Conservation (phyloP, 2,888 invertebrate genomes). For the Digitonthophagus gazella region DNA sequence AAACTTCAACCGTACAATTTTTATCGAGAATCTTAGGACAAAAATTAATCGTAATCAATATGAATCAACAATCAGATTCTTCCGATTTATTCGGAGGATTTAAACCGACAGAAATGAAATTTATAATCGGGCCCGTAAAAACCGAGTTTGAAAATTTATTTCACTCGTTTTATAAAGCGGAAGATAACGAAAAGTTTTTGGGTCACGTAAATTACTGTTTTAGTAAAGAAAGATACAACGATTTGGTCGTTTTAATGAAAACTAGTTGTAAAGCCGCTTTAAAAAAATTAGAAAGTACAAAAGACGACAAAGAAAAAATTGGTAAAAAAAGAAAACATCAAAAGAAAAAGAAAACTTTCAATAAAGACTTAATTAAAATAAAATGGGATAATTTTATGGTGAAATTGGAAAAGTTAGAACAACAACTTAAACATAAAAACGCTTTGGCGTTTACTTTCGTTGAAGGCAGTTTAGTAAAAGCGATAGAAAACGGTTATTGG, state of each 20-base stretch:
- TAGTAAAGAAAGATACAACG: slow-evolving; percentile 68
- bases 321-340: slow-evolving; percentile 40
- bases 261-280: slow-evolving; percentile 70
- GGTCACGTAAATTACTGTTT: slow-evolving; percentile 76
- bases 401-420: slow-evolving; percentile 68
- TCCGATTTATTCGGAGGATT: slow-evolving; percentile 95
- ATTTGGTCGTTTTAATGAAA: slow-evolving; percentile 72
- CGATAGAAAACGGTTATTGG: slow-evolving; percentile 92
- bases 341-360: slow-evolving; percentile 1
- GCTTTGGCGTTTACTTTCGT: slow-evolving; percentile 86
- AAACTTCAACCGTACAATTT: slow-evolving; percentile 93
- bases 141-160: slow-evolving; percentile 84
- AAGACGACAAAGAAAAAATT: slow-evolving; percentile 14
- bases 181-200: slow-evolving; percentile 81
- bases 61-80: slow-evolving; percentile 98
- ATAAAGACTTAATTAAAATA: neutral
- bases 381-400: slow-evolving; percentile 65
- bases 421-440: slow-evolving; percentile 71
- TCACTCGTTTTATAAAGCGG: slow-evolving; percentile 69
- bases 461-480: slow-evolving; percentile 90
- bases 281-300: slow-evolving; percentile 49
- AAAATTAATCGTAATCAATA: slow-evolving; percentile 89
- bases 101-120: slow-evolving; percentile 91
- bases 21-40: slow-evolving; percentile 81
- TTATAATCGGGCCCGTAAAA: slow-evolving; percentile 76